phyloP scores from a whole-genome alignment of 53 echinoderm and acorn worm genomes.

The Stichopus horrens region DNA sequence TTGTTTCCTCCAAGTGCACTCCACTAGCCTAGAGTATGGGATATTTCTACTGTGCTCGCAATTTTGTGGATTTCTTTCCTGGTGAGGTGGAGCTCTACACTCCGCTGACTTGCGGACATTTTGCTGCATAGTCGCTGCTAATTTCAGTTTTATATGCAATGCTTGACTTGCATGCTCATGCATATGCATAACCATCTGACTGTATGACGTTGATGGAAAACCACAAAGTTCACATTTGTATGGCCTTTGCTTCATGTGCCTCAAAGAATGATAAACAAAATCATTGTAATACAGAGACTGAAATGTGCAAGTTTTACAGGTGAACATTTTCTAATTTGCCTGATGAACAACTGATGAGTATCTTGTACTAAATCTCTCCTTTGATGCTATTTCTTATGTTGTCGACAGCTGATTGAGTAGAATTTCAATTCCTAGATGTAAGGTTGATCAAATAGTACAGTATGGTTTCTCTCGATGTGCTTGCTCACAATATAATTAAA shows the following conservation, averaged over 20 bases:
- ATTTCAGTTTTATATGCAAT: background rate
- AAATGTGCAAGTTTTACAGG: background rate
- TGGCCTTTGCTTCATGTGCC: background rate
- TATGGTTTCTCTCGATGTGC: no score
- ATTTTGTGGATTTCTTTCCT: background rate
- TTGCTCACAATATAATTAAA: no score
- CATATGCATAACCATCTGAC: background rate
- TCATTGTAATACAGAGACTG: background rate
- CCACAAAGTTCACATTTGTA: background rate
- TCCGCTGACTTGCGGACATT: background rate
- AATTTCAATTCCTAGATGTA: no score
- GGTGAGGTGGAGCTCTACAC: background rate
- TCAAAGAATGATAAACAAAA: background rate
- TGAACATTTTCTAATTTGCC: background rate
- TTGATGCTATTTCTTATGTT: no score
- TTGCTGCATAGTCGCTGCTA: background rate
- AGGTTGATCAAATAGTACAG: no score
- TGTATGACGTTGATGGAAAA: background rate
- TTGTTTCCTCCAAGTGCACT: background rate
- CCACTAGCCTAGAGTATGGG: background rate
- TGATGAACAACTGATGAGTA: no score
- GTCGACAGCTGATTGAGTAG: no score
- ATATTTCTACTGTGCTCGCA: background rate
- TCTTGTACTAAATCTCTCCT: no score
- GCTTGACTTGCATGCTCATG: background rate